Conservation (phyloP, 2,797 vertebrate genomes). For the Protosalanx chinensis region DNA sequence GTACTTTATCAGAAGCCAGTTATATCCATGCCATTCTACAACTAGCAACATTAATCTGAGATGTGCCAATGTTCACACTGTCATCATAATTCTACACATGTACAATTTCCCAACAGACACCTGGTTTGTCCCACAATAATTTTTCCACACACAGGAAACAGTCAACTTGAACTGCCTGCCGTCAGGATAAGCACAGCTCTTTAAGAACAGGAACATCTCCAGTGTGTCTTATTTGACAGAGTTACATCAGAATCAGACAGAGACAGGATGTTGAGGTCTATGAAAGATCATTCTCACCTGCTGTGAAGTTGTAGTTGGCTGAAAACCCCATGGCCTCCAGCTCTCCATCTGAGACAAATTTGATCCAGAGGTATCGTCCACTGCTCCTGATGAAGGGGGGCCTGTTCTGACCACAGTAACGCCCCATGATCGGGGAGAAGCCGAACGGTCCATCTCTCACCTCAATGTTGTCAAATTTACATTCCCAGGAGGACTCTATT, state of each 20-base stretch:
- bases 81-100: no score
- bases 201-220: background rate
- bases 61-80: no score
- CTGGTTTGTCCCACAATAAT: no score
- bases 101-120: no score
- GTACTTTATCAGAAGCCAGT: conserved; percentile 33
- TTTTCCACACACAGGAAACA: no score
- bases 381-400: conserved; percentile 97
- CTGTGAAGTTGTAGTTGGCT: conserved; percentile 96
- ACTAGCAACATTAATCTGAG: background rate
- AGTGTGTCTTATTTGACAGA: background rate
- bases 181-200: background rate
- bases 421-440: conserved; percentile 96
- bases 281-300: conserved; percentile 72
- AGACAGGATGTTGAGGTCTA: background rate
- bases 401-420: conserved; percentile 94
- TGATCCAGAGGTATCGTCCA: conserved; percentile 98
- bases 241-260: background rate
- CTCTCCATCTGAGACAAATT: conserved; percentile 97
- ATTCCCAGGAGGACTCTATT: conserved; percentile 98
- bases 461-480: conserved; percentile 99
- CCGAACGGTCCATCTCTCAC: conserved; percentile 97
- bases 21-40: conserved; percentile 9
- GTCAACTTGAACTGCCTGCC: background rate
- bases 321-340: conserved; percentile 97